Conservation (phyloP, 2,797 vertebrate species). For the Pseudocheirus occidentalis region DNA sequence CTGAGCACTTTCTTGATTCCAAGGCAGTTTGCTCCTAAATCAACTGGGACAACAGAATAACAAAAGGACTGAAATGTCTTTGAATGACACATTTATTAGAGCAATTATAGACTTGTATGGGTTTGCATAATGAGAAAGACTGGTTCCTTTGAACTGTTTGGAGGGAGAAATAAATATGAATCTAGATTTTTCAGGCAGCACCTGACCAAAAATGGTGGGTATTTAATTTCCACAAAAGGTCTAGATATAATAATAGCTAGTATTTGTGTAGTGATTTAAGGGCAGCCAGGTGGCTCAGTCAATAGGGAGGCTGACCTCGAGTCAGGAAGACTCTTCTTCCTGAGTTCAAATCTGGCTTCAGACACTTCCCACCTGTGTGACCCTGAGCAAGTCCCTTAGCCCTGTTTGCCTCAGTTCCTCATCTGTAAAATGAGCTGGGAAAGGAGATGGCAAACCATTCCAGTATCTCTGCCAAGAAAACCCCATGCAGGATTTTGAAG, state of each 20-base stretch:
- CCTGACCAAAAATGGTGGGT: conserved; percentile 33
- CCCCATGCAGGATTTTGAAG: neutral
- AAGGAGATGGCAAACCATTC: neutral
- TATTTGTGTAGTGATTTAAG: neutral
- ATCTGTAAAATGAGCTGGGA: neutral
- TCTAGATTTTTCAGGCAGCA: conserved; percentile 29
- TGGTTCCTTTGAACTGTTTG: neutral
- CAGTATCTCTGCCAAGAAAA: neutral
- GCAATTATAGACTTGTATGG: neutral
- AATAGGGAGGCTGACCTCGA: neutral
- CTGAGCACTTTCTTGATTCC: conserved; percentile 22
- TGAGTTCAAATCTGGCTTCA: neutral
- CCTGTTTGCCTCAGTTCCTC: neutral
- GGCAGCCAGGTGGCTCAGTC: neutral
- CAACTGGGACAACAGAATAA: neutral
- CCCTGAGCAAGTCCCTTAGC: neutral
- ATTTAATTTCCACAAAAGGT: conserved; percentile 19
- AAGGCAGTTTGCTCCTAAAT: neutral
- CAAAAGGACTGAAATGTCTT: neutral
- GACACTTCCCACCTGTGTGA: neutral
- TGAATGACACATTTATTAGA: neutral
- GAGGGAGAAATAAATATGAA: conserved; percentile 11
- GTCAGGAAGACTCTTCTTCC: neutral
- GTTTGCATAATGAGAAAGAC: neutral
- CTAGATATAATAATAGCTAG: conserved; percentile 26